Evolutionary conservation across 2,797 vertebrate species (phyloP).

Genomic region (Hypotaenidia okinawae): DNA sequence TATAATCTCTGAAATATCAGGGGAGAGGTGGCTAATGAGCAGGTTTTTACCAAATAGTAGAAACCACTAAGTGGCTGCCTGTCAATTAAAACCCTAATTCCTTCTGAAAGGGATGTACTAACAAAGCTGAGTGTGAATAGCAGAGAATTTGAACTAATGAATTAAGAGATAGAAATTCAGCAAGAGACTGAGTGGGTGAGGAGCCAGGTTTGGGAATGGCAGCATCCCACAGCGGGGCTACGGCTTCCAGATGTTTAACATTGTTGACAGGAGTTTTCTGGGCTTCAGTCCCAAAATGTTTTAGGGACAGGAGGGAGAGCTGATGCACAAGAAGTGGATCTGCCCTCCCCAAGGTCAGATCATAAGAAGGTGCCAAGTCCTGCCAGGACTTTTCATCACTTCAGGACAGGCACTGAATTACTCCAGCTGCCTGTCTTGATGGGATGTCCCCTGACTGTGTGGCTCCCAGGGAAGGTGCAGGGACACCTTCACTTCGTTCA

Average conservation of each 20-base stretch:
- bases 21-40: neutral
- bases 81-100: neutral
- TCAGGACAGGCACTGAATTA: rapidly evolving
- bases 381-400: neutral
- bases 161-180: neutral
- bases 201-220: neutral
- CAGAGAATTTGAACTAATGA: neutral
- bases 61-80: neutral
- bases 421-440: neutral
- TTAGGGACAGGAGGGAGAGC: neutral
- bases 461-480: neutral
- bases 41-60: neutral
- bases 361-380: neutral
- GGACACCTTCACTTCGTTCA: rapidly evolving
- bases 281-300: neutral
- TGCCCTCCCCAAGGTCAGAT: neutral
- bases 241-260: rapidly evolving
- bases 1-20: neutral
- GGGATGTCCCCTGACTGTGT: too few relatives aligned
- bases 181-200: neutral
- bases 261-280: neutral
- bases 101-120: neutral
- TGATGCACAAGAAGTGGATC: neutral
- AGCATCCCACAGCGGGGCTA: neutral
- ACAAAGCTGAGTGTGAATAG: neutral